These are phyloP conservation scores for Cichlasoma orientale DNA, from an alignment of 2,797 vertebrate genomes.

Conservation along the genomic window DNA sequence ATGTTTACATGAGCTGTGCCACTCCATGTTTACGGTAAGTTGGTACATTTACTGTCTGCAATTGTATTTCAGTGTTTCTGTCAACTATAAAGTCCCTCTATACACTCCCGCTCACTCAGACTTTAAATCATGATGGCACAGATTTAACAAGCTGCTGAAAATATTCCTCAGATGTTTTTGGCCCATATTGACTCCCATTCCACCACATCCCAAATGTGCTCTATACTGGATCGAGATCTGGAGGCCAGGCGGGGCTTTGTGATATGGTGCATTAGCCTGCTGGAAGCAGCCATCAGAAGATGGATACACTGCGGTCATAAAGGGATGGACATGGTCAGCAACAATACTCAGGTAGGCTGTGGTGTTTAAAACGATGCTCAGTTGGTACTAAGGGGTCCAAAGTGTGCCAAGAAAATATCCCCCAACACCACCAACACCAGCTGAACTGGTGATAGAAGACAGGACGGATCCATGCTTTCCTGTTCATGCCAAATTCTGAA, in stretches of 20 bases:
- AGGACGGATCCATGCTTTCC: not conserved
- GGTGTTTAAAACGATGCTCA: not conserved
- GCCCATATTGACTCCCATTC: not conserved
- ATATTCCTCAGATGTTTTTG: not conserved
- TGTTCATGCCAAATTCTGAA: not conserved
- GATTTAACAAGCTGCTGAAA: not conserved
- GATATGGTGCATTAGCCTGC: too few relatives aligned
- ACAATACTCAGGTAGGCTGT: too few relatives aligned
- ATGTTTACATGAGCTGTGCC: too few relatives aligned
- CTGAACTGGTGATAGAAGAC: not conserved
- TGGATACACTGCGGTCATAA: not conserved
- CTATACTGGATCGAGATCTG: not conserved
- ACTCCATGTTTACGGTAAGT: too few relatives aligned
- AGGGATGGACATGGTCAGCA: not conserved
- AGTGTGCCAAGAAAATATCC: not conserved
- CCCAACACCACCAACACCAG: not conserved
- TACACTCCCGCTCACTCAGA: too few relatives aligned
- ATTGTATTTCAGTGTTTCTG: too few relatives aligned
- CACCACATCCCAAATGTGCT: not conserved
- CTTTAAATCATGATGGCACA: too few relatives aligned
- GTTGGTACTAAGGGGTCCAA: not conserved
- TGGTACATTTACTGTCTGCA: too few relatives aligned
- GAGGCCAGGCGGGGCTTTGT: too few relatives aligned
- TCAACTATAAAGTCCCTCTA: too few relatives aligned
- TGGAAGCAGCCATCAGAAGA: not conserved